Conservation (phyloP, 2,113 vertebrate genomes). For the Tonatia bakeri region DNA sequence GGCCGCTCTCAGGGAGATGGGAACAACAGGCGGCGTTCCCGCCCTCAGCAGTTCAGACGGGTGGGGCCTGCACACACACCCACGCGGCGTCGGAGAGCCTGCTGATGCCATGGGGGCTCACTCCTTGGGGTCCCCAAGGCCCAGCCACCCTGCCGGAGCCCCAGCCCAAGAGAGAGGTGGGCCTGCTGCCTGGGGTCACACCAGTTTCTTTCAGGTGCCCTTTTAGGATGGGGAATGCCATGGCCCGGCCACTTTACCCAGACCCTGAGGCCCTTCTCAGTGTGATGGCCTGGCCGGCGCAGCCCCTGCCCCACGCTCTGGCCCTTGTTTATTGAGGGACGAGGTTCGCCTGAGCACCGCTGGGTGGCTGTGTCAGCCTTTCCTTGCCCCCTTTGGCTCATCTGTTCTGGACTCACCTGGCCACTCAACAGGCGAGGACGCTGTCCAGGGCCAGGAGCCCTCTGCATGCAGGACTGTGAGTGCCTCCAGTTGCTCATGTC, state of each 20-base stretch:
- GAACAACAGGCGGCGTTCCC: rapidly evolving
- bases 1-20: not conserved
- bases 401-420: no score
- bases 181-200: not conserved
- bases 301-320: no score
- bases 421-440: not conserved
- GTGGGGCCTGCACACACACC: not conserved
- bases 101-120: not conserved
- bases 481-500: not conserved
- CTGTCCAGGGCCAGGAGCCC: not conserved
- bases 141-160: not conserved
- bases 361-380: not conserved
- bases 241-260: not conserved
- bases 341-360: not conserved
- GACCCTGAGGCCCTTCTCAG: not conserved
- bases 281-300: not conserved
- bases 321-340: not conserved
- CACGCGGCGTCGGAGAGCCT: rapidly evolving
- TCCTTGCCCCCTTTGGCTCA: not conserved
- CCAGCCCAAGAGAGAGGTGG: not conserved
- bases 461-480: not conserved
- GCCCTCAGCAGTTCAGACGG: rapidly evolving
- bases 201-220: not conserved
- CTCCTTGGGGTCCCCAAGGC: not conserved
- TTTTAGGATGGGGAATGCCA: not conserved